A percentile compares a stretch with the other conserved stretches of the same genome.
Evolutionary conservation across 2,797 vertebrate genomes (phyloP).

Genomic region (Pipistrellus nathusii): DNA sequence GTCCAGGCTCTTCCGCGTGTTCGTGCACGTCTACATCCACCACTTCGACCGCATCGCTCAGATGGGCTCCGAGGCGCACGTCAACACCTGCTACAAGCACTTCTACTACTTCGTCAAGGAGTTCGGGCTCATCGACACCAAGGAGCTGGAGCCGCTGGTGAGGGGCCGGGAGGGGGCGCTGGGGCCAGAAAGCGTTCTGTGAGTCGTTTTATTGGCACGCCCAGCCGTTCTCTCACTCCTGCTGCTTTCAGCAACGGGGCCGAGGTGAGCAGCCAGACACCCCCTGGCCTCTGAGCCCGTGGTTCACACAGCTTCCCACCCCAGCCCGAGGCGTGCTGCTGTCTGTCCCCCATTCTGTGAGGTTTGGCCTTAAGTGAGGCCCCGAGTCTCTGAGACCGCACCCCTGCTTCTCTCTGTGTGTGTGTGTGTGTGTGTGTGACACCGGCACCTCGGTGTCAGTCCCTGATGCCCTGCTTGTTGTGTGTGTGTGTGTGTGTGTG

Average conservation of each 20-base stretch:
- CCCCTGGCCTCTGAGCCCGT: no score
- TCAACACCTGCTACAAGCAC: slow-evolving; percentile 99
- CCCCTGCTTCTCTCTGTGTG: accelerated
- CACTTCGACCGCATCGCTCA: slow-evolving; percentile 97
- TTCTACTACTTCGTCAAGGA: slow-evolving; percentile 98
- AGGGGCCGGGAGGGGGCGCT: slow-evolving; percentile 75
- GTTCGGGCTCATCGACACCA: slow-evolving; percentile 97
- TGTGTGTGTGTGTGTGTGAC: no score
- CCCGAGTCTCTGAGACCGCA: accelerated
- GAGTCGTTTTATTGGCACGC: background rate
- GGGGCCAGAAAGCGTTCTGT: background rate
- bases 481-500: background rate
- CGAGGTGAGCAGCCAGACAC: background rate
- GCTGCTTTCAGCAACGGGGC: background rate
- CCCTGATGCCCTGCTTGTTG: accelerated
- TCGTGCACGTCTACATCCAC: slow-evolving; percentile 99
- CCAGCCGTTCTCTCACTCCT: background rate
- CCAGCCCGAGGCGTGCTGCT: accelerated
- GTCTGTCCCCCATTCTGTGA: no score
- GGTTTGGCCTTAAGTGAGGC: background rate
- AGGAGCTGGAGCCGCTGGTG: slow-evolving; percentile 99
- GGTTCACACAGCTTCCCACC: no score
- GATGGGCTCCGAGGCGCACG: slow-evolving; percentile 98
- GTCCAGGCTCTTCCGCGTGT: slow-evolving; percentile 97
- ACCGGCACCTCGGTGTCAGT: accelerated